These are phyloP conservation scores for Ovis aries DNA, from an alignment of 2,113 vertebrate species.

Conservation along the genomic window ARS-UI_Ramb_v3.0 NC_056074.1:10948001-10948500, in stretches of 20 bases:
- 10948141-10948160: neutral
- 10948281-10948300: slow-evolving; percentile 9
- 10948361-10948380: neutral
- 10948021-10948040: neutral
- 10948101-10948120: neutral
- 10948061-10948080: neutral
- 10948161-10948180: neutral
- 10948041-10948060: neutral
- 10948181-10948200: neutral
- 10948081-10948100: neutral
- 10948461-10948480: neutral
- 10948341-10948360: neutral
- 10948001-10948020: neutral
- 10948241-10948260: neutral
- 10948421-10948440: neutral
- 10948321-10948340: neutral
- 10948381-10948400: slow-evolving; percentile 6
- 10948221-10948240: neutral
- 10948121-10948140: neutral
- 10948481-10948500: neutral
- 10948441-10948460: neutral
- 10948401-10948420: neutral
- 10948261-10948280: neutral
- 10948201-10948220: neutral
- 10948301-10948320: neutral